Conservation (phyloP, 2,797 vertebrate species). For the Poecilia gillii region DNA sequence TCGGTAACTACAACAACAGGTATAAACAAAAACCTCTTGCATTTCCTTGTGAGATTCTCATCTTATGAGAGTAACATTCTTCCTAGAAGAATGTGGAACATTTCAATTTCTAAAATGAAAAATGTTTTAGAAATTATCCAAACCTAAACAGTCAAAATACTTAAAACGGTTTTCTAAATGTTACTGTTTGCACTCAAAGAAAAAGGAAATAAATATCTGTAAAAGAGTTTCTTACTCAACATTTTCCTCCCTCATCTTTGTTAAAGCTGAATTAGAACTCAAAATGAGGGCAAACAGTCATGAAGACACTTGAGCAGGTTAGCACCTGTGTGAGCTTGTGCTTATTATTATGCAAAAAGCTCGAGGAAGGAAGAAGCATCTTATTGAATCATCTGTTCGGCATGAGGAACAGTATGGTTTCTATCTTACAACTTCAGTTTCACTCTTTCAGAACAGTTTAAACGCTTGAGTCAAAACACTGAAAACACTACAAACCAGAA, state of each 20-base stretch:
- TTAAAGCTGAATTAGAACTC: slow-evolving; percentile 11
- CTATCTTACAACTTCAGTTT: slow-evolving; percentile 16
- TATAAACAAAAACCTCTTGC: neutral
- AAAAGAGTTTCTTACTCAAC: neutral
- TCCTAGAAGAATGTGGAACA: slow-evolving; percentile 14
- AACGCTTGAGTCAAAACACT: neutral
- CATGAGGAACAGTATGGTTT: slow-evolving; percentile 20
- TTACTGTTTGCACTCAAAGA: slow-evolving; percentile 11
- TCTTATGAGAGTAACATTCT: slow-evolving; percentile 9
- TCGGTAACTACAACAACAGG: slow-evolving; percentile 5
- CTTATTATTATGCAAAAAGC: slow-evolving; percentile 49
- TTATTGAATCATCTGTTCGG: slow-evolving; percentile 50
- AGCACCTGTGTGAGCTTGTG: slow-evolving; percentile 47
- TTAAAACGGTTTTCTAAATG: slow-evolving; percentile 5
- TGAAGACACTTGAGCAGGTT: slow-evolving; percentile 8
- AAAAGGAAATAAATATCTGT: slow-evolving; percentile 11
- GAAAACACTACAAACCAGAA: neutral
- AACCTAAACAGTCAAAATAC: slow-evolving; percentile 19
- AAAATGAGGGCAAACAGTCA: neutral
- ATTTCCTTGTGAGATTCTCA: slow-evolving; percentile 26
- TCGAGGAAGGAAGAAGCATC: slow-evolving; percentile 40
- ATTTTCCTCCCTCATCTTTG: slow-evolving; percentile 18
- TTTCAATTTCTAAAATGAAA: slow-evolving; percentile 4
- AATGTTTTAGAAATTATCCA: slow-evolving; percentile 15
- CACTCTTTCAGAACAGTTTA: neutral